A percentile compares a stretch with the other conserved stretches of the same genome.
Evolutionary conservation across 2,888 invertebrate genomes (phyloP).

Genomic region (Craniophora ligustri): DNA sequence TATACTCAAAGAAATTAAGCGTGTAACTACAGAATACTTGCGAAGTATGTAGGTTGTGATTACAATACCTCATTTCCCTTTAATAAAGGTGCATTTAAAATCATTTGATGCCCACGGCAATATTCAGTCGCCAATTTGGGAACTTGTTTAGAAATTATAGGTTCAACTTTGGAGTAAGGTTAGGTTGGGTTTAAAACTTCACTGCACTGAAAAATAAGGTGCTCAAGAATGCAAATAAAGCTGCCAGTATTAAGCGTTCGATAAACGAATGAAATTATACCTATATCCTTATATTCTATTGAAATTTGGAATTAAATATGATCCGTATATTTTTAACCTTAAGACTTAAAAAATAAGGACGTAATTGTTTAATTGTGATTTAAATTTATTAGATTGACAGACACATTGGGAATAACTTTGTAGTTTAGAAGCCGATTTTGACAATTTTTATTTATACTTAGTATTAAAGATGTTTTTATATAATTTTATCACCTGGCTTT

Average conservation of each 20-base stretch:
- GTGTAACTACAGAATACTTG: conserved; percentile 47
- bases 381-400: too few species aligned
- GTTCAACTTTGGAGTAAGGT: conserved; percentile 74
- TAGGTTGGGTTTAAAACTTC: conserved; percentile 63
- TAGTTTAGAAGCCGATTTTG: too few species aligned
- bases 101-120: conserved; percentile 75
- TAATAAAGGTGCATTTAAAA: conserved; percentile 83
- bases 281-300: neutral
- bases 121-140: conserved; percentile 84
- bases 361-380: too few species aligned
- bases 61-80: conserved; percentile 85
- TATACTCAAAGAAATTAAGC: conserved; percentile 26
- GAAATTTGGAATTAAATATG: too few species aligned
- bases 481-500: too few species aligned
- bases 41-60: conserved; percentile 70
- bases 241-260: conserved; percentile 4
- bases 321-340: too few species aligned
- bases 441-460: too few species aligned
- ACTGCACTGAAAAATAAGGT: conserved; percentile 45
- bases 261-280: neutral
- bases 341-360: too few species aligned
- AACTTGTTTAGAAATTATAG: conserved; percentile 89
- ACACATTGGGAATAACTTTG: too few species aligned
- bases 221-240: conserved; percentile 39
- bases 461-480: too few species aligned